phyloP scores from a whole-genome alignment of 2,888 invertebrate species.

The Orchesella flavescens region DNA sequence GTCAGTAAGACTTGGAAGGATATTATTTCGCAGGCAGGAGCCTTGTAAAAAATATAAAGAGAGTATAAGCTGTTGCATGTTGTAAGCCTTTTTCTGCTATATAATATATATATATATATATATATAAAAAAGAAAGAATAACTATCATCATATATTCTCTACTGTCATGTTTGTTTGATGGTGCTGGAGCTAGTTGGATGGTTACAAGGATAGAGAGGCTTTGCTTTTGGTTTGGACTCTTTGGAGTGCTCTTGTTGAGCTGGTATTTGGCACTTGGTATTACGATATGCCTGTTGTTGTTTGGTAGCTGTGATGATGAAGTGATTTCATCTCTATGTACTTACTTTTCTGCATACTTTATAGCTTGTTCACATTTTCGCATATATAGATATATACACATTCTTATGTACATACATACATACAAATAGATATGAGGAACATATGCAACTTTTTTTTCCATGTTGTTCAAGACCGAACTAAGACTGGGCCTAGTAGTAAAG shows the following conservation, averaged over 20 bases:
- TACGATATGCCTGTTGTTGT: conserved; percentile 22
- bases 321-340: conserved; percentile 17
- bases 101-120: too few species aligned
- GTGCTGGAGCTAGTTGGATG: conserved; percentile 23
- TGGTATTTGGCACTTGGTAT: conserved; percentile 15
- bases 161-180: conserved; percentile 48
- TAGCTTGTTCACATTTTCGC: too few species aligned
- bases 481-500: conserved; percentile 5
- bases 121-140: background rate
- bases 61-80: conserved; percentile 55
- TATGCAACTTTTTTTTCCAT: background rate
- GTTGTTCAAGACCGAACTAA: conserved; percentile 17
- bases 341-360: conserved; percentile 12
- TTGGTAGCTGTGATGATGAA: conserved; percentile 28
- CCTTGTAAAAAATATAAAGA: conserved; percentile 57
- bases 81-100: conserved; percentile 40
- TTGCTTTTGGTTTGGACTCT: background rate
- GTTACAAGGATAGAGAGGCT: background rate
- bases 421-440: background rate
- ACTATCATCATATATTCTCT: conserved; percentile 19
- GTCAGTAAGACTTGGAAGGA: conserved; percentile 61
- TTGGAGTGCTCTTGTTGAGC: conserved; percentile 2
- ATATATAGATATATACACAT: background rate
- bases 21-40: conserved; percentile 59
- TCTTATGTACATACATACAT: background rate